phyloP scores from a whole-genome alignment of 1,140 invertebrate genomes.

The Drosophila insularis region DNA sequence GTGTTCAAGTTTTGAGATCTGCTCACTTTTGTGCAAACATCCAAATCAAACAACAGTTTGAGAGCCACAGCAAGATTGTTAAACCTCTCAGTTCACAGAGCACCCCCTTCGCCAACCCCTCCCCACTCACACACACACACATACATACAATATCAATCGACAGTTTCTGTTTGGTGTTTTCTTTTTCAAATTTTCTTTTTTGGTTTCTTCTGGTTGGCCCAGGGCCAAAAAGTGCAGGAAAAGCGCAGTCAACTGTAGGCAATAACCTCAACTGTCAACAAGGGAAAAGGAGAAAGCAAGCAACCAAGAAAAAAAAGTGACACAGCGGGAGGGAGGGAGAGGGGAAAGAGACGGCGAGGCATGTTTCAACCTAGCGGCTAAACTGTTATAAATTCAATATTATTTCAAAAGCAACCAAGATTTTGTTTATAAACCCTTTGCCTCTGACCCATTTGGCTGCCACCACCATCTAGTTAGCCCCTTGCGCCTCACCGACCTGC shows the following conservation, averaged over 20 bases:
- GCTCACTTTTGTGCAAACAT: constrained; percentile 63
- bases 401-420: constrained; percentile 51
- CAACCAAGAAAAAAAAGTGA: constrained; percentile 13
- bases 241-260: constrained; percentile 63
- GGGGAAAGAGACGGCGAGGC: no score
- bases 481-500: neutral
- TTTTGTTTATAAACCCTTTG: constrained; percentile 50
- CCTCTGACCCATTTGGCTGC: constrained; percentile 23
- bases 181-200: neutral
- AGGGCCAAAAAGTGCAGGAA: constrained; percentile 51
- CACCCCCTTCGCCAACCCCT: neutral
- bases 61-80: constrained; percentile 37
- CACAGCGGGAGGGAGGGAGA: neutral
- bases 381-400: constrained; percentile 69
- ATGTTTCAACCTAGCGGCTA: constrained; percentile 30
- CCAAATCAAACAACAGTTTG: constrained; percentile 68
- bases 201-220: constrained; percentile 34
- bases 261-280: constrained; percentile 34
- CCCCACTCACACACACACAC: neutral
- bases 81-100: neutral
- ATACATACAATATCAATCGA: neutral
- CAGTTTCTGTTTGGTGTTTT: neutral
- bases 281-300: constrained; percentile 18
- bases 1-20: constrained; percentile 65
- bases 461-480: neutral